These are phyloP conservation scores for Lophius piscatorius DNA, from an alignment of 2,113 vertebrate genomes.

Conservation along the genomic window DNA sequence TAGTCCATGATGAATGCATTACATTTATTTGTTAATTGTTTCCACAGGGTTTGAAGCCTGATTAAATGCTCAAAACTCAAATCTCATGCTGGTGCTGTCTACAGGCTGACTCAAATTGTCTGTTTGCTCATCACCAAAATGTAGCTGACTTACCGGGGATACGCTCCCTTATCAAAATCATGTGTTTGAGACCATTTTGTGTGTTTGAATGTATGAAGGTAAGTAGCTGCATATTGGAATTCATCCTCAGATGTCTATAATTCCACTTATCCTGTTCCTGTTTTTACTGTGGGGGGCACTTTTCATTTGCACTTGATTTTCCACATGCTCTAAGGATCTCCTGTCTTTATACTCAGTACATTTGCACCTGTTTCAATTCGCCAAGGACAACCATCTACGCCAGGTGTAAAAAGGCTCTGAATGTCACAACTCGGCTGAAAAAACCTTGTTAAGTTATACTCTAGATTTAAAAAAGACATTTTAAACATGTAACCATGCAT, in stretches of 20 bases:
- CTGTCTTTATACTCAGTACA: constrained; percentile 8
- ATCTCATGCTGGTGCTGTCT: too few relatives aligned
- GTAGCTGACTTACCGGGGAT: too few relatives aligned
- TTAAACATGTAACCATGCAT: constrained; percentile 13
- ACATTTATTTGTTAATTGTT: too few relatives aligned
- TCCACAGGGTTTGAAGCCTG: too few relatives aligned
- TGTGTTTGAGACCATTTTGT: not conserved
- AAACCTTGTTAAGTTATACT: not conserved
- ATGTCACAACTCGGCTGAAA: constrained; percentile 19
- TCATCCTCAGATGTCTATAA: constrained; percentile 1
- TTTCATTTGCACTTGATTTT: constrained; percentile 41
- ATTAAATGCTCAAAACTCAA: too few relatives aligned
- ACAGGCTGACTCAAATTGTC: too few relatives aligned
- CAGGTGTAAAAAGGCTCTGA: constrained; percentile 57
- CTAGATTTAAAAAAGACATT: constrained; percentile 5
- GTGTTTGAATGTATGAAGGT: not conserved
- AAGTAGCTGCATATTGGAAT: not conserved
- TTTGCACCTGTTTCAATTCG: constrained; percentile 44
- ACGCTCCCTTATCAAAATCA: not conserved
- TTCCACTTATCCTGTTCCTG: not conserved
- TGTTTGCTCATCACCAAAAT: too few relatives aligned
- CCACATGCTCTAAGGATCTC: not conserved
- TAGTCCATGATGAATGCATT: too few relatives aligned
- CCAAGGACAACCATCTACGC: not conserved
- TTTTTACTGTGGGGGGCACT: not conserved